Evolutionary conservation across 2,888 invertebrate genomes (phyloP), one percentile per base, ranked within the genome.

Genomic region (Synanthedon myopaeformis): DNA sequence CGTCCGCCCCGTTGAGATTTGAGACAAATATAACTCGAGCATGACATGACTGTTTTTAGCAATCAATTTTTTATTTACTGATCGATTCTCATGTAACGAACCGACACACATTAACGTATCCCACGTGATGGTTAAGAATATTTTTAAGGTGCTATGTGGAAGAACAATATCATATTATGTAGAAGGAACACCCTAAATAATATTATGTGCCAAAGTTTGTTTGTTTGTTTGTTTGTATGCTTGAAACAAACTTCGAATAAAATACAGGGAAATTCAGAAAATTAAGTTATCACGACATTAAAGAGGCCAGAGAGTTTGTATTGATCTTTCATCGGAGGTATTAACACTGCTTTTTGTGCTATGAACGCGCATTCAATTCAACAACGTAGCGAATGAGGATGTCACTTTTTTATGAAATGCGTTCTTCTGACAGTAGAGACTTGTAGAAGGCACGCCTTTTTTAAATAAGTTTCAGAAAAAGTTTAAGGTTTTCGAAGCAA

Each of bases 11-110:
- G 60, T 66, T 54, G 54, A 59, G 59, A 64, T 64, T 64, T 57
- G 68, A 64, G 59, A 60, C 54, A 54, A 52, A 49, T 51, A 23
- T 55, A 66, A 56, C 58, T 69, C 73, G 72, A 69, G 72, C 74
- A 68, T 74, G 67, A 64, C 69, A 57, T 55, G 60, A 61, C 62
- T 59, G 60, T n/a, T 60, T 69, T 73, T 72, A 71, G 51, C 54
- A 66, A 60, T 57, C 52, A 55, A 53, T 49, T 13, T n/a, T 13
- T 49, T 49, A 13, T 49, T 56, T 56, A 55, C 50, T 53, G 51
- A 42, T 51, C 51, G 49, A 53, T 51, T 45, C 51, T 55, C 41
- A 55, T 49, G 49, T 49, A 55, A 52, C 51, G 19, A 51, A 41
- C 14, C 19, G 13, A 51, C 5, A 41, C 51, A 52, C n/a, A 42